Conservation (phyloP, 2,113 vertebrate genomes). For the Dissostichus mawsoni region DNA sequence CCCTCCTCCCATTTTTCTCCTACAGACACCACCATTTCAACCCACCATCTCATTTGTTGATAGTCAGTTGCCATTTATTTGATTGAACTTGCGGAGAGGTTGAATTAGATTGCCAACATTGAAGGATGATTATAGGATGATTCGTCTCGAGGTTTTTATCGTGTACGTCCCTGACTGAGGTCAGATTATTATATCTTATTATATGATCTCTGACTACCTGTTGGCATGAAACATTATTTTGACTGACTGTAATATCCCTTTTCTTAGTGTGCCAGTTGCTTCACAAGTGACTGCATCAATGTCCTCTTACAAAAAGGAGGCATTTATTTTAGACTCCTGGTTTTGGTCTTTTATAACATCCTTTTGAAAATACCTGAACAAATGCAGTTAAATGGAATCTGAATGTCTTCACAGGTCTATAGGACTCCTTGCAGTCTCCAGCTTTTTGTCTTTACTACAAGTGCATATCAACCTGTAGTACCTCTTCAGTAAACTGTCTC, state of each 20-base stretch:
- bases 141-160: slow-evolving; percentile 35
- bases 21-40: slow-evolving; percentile 20
- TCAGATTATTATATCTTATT: slow-evolving; percentile 41
- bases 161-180: neutral
- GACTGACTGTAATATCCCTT: slow-evolving; percentile 10
- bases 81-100: slow-evolving; percentile 43
- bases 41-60: slow-evolving; percentile 57
- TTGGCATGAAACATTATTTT: slow-evolving; percentile 40
- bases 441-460: slow-evolving; percentile 1
- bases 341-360: neutral
- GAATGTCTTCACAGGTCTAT: neutral
- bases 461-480: slow-evolving; percentile 44
- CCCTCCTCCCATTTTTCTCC: neutral
- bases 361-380: slow-evolving; percentile 2
- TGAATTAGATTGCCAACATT: slow-evolving; percentile 56
- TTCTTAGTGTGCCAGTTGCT: neutral
- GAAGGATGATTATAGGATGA: slow-evolving; percentile 44
- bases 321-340: neutral
- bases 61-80: slow-evolving; percentile 51
- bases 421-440: neutral
- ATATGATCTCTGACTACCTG: slow-evolving; percentile 34
- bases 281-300: slow-evolving; percentile 2
- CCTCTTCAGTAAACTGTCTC: slow-evolving; percentile 48
- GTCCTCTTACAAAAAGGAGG: neutral
- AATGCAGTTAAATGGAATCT: neutral